Evolutionary conservation across 2,113 vertebrate species (phyloP).

Genomic region (Chelonoidis abingdonii): DNA sequence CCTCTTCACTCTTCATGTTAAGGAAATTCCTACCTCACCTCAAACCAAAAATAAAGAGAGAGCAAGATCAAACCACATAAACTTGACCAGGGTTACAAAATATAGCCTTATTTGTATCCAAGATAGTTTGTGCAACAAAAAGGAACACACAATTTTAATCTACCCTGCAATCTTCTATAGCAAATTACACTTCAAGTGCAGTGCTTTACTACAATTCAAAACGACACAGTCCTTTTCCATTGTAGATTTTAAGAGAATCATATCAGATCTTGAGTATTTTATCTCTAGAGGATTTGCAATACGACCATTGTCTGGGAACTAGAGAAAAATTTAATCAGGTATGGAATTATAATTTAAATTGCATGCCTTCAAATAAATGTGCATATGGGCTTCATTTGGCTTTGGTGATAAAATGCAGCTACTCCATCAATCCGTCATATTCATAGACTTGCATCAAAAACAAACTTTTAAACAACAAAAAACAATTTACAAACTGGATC

Average conservation of each 20-base stretch:
- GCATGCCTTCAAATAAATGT: neutral
- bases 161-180: conserved; percentile 67
- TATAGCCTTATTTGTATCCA: conserved; percentile 75
- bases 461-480: neutral
- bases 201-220: conserved; percentile 59
- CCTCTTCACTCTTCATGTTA: conserved; percentile 72
- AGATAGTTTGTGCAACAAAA: conserved; percentile 72
- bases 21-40: conserved; percentile 79
- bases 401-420: neutral
- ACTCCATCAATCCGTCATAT: neutral
- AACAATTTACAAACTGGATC: neutral
- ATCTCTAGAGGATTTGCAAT: conserved; percentile 58
- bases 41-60: conserved; percentile 76
- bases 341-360: conserved; percentile 53
- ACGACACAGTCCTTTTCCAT: conserved; percentile 48
- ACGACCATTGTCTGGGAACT: conserved; percentile 58
- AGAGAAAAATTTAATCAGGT: conserved; percentile 74
- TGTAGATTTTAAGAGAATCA: conserved; percentile 60
- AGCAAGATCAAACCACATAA: conserved; percentile 76
- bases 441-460: neutral
- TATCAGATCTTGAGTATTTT: conserved; percentile 62
- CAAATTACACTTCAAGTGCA: conserved; percentile 69
- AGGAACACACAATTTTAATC: conserved; percentile 70
- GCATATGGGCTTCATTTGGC: neutral
- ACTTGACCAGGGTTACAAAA: conserved; percentile 77